These are phyloP conservation scores for Glyptemys insculpta DNA, from an alignment of 2,797 vertebrate species.

Conservation along the genomic window DNA sequence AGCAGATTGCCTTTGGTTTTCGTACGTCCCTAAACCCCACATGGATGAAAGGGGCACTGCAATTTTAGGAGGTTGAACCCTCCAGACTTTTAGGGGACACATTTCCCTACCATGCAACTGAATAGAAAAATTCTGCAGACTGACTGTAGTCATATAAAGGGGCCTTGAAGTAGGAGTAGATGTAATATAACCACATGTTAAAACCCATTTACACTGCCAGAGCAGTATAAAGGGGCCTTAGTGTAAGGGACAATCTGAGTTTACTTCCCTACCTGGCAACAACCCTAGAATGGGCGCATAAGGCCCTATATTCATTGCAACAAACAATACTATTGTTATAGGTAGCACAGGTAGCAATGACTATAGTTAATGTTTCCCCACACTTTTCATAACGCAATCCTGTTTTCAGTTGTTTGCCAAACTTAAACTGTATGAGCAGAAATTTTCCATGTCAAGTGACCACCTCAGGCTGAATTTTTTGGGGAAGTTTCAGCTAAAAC, in stretches of 20 bases:
- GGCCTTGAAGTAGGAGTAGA: not conserved
- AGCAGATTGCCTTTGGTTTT: accelerated
- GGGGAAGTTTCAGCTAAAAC: not conserved
- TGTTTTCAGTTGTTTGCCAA: not conserved
- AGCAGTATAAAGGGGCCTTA: not conserved
- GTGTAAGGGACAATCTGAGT: not conserved
- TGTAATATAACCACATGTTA: not conserved
- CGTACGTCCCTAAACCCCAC: not conserved
- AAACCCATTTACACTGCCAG: not conserved
- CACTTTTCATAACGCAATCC: too few relatives aligned
- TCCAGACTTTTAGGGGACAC: not conserved
- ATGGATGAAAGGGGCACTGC: not conserved
- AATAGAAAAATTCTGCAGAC: not conserved
- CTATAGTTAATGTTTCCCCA: not conserved
- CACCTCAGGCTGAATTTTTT: not conserved
- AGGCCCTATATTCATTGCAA: not conserved
- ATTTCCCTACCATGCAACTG: not conserved
- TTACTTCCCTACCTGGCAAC: not conserved
- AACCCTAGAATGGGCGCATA: not conserved
- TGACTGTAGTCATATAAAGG: not conserved
- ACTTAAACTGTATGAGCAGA: not conserved
- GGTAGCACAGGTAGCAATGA: too few relatives aligned
- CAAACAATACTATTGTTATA: not conserved
- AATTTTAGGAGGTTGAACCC: not conserved
- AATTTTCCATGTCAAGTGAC: not conserved